These are phyloP conservation scores for Caenorhabditis sp. DNA, from an alignment of 2,888 invertebrate genomes.

Conservation along the genomic window DNA sequence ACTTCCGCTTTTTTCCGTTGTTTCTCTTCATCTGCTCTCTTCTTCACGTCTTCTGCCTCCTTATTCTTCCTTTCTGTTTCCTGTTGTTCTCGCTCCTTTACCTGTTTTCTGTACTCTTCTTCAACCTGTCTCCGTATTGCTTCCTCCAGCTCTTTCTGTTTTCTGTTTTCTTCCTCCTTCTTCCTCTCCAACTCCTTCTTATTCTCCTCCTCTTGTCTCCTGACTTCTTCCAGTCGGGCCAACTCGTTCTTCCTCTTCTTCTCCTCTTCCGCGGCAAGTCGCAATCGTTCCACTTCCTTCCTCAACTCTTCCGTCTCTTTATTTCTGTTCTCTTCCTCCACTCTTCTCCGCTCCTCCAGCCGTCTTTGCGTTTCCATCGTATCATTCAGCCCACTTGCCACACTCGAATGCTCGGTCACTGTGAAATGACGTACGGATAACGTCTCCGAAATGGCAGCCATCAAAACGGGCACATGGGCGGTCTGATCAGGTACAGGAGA, in stretches of 20 bases:
- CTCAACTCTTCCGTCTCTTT: neutral
- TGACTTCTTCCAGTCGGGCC: too few species aligned
- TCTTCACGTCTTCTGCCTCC: neutral
- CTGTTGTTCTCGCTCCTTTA: neutral
- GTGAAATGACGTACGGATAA: slow-evolving; percentile 8
- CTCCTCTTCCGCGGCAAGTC: neutral
- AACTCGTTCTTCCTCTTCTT: neutral
- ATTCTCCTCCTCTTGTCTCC: neutral
- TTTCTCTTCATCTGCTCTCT: neutral
- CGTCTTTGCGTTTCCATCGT: neutral
- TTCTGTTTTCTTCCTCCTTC: neutral
- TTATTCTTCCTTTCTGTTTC: slow-evolving; percentile 1
- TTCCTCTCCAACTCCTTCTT: neutral
- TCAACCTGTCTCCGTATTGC: neutral
- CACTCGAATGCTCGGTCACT: slow-evolving; percentile 6
- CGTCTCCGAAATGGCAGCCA: neutral
- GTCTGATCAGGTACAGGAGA: too few species aligned
- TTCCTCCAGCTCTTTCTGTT: neutral
- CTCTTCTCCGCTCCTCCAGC: neutral
- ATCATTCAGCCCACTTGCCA: too few species aligned
- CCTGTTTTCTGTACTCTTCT: neutral
- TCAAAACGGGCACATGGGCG: neutral
- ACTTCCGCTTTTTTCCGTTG: neutral
- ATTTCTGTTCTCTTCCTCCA: neutral
- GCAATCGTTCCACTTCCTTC: neutral